Percentiles rank a stretch among this genome's conserved stretches.
These are phyloP conservation scores for Lepidurus arcticus DNA, from an alignment of 1,140 invertebrate genomes.

Conservation along the genomic window DNA sequence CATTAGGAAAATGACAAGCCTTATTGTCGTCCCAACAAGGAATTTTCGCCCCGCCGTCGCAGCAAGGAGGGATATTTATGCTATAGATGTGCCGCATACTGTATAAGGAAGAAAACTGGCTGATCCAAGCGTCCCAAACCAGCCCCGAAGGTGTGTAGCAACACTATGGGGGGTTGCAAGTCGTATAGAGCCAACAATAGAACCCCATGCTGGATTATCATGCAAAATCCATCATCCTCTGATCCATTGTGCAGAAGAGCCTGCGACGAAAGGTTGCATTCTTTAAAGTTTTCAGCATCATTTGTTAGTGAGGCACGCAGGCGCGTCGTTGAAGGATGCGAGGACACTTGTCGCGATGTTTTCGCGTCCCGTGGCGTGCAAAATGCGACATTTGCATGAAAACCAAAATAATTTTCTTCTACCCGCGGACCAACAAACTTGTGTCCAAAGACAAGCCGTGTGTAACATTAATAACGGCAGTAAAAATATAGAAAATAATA, in stretches of 20 bases:
- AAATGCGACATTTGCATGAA: neutral
- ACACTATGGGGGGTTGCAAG: neutral
- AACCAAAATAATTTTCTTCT: neutral
- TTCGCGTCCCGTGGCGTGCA: neutral
- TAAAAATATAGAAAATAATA: too few species aligned
- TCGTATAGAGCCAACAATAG: constrained; percentile 8
- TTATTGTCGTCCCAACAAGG: too few species aligned
- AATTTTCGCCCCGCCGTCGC: too few species aligned
- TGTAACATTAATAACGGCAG: neutral
- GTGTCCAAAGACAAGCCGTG: neutral
- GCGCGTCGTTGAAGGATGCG: neutral
- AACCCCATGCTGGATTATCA: neutral
- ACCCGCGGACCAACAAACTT: neutral
- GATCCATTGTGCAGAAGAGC: neutral
- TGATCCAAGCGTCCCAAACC: neutral
- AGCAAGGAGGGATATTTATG: too few species aligned
- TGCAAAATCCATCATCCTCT: neutral
- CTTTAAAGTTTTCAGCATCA: neutral
- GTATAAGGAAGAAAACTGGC: too few species aligned
- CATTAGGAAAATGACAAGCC: too few species aligned
- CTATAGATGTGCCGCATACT: too few species aligned
- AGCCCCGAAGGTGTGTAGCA: neutral
- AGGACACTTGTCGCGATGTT: neutral
- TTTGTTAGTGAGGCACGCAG: neutral
- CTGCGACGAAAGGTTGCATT: constrained; percentile 7